These are phyloP conservation scores for Lampris megalopsis DNA, from an alignment of 2,113 vertebrate genomes.

Conservation along the genomic window DNA sequence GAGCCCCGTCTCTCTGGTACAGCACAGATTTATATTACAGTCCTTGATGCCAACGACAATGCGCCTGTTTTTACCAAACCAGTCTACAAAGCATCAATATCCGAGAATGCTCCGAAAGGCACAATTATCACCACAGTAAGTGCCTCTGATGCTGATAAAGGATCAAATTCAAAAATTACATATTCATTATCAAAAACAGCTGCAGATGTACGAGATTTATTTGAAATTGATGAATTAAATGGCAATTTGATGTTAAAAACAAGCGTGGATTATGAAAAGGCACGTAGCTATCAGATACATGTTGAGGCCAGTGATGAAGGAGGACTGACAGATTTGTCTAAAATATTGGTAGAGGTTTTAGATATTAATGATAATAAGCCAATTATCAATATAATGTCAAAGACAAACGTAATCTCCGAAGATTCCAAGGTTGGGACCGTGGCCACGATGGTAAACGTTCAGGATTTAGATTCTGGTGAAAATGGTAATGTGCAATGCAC, in stretches of 20 bases:
- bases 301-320: conserved; percentile 71
- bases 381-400: conserved; percentile 24
- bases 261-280: conserved; percentile 68
- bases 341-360: conserved; percentile 32
- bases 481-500: conserved; percentile 26
- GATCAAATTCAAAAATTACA: conserved; percentile 51
- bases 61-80: conserved; percentile 56
- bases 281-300: conserved; percentile 59
- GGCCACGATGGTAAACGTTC: conserved; percentile 15
- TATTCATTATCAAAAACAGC: conserved; percentile 59
- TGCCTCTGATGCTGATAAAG: conserved; percentile 70
- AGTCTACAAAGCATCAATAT: conserved; percentile 59
- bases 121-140: conserved; percentile 45
- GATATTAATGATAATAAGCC: conserved; percentile 42
- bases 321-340: conserved; percentile 62
- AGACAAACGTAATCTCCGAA: conserved; percentile 10
- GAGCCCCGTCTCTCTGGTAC: conserved; percentile 26
- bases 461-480: conserved; percentile 24
- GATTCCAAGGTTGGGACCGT: conserved; percentile 8
- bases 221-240: conserved; percentile 44
- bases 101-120: conserved; percentile 59
- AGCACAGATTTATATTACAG: conserved; percentile 27
- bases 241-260: conserved; percentile 61
- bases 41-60: conserved; percentile 63
- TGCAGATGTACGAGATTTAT: conserved; percentile 33